phyloP scores from a whole-genome alignment of 64 coral and sea anemone genomes.

The Exaiptasia diaphana region DNA sequence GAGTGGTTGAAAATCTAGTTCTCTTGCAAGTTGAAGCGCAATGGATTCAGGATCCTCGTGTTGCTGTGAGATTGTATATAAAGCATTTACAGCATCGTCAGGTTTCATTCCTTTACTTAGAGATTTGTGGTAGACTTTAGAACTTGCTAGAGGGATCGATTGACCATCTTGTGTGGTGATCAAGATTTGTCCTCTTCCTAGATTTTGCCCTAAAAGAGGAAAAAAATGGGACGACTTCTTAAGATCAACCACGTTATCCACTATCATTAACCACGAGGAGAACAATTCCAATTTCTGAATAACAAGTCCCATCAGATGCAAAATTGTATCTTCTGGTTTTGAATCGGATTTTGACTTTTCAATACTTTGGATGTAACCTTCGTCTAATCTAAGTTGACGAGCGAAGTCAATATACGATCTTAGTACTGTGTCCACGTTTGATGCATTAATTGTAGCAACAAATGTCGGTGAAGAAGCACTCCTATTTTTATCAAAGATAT shows the following conservation, averaged over 20 bases:
- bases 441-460: constrained; percentile 1
- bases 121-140: constrained; percentile 14
- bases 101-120: constrained; percentile 40
- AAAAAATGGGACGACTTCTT: neutral
- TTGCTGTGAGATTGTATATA: constrained; percentile 19
- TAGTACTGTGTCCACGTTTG: neutral
- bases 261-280: constrained; percentile 19
- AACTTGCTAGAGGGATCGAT: neutral
- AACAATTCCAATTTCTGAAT: neutral
- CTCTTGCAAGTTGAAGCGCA: constrained; percentile 8
- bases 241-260: constrained; percentile 6
- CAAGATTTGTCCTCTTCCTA: constrained; percentile 2
- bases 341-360: neutral
- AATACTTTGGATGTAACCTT: neutral
- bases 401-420: constrained; percentile 17
- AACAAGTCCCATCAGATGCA: neutral
- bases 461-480: neutral
- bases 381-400: neutral
- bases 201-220: neutral
- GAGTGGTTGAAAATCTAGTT: constrained; percentile 50
- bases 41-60: neutral
- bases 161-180: constrained; percentile 26
- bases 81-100: constrained; percentile 15
- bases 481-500: neutral
- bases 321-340: neutral